A percentile compares a stretch with the other conserved stretches of the same genome.
These are phyloP conservation scores for Drosophila borborema DNA, from an alignment of 2,888 invertebrate species.

Conservation along the genomic window DNA sequence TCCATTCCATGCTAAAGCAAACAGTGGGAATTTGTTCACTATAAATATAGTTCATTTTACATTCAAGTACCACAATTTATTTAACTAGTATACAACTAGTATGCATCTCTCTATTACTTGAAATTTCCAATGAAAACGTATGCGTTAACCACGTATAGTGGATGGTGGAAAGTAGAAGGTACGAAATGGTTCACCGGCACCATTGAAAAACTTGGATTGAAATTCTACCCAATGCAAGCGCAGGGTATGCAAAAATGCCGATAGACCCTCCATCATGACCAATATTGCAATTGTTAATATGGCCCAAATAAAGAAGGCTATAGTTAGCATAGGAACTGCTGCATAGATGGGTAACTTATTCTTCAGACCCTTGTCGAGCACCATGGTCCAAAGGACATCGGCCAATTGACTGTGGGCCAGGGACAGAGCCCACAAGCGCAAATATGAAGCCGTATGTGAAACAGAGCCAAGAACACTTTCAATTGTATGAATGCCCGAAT, in stretches of 20 bases:
- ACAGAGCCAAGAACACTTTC: constrained; percentile 92
- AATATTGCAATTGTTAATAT: constrained; percentile 96
- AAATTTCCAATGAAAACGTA: background rate
- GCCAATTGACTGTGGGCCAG: constrained; percentile 97
- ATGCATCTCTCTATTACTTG: background rate
- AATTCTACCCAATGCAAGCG: constrained; percentile 99
- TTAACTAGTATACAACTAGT: too few relatives aligned
- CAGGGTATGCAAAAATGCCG: constrained; percentile 99
- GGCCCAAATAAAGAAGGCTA: constrained; percentile 95
- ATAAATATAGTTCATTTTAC: too few relatives aligned
- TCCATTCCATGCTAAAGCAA: too few relatives aligned
- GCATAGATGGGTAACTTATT: constrained; percentile 84
- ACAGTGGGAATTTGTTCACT: too few relatives aligned
- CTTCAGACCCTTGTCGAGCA: constrained; percentile 90
- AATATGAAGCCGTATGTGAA: constrained; percentile 99
- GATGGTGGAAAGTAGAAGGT: constrained; percentile 91
- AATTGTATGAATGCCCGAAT: constrained; percentile 87
- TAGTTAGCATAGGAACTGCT: constrained; percentile 89
- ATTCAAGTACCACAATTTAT: too few relatives aligned
- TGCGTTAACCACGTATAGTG: constrained; percentile 45
- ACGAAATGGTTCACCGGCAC: constrained; percentile 91
- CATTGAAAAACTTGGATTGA: constrained; percentile 96
- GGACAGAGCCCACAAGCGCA: constrained; percentile 99
- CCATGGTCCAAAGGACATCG: constrained; percentile 97
- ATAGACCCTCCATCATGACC: constrained; percentile 99